These are phyloP conservation scores for Eubasilissa splendida DNA, from an alignment of 2,888 invertebrate species.

Conservation along the genomic window DNA sequence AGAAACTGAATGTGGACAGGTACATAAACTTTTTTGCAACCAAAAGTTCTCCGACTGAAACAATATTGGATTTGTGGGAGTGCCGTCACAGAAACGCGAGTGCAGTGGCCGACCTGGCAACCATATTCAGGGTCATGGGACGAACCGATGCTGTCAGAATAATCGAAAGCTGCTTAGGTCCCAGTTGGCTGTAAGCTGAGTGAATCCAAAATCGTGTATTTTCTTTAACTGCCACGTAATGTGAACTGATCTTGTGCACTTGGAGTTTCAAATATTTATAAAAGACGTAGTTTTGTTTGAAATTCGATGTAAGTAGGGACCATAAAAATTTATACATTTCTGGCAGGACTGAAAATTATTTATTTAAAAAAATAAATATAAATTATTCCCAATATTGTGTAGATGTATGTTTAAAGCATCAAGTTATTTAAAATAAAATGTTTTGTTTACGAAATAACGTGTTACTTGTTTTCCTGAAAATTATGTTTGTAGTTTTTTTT, in stretches of 20 bases:
- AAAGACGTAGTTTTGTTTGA: no score
- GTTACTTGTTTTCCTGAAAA: no score
- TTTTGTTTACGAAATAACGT: no score
- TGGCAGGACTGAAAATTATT: no score
- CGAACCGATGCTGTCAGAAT: constrained; percentile 82
- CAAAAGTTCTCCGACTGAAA: constrained; percentile 96
- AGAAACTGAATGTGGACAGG: constrained; percentile 92
- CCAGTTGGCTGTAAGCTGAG: constrained; percentile 67
- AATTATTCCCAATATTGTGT: no score
- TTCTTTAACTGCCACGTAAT: no score
- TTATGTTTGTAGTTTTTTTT: no score
- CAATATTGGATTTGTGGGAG: constrained; percentile 96
- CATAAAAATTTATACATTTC: background rate
- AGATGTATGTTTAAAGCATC: no score
- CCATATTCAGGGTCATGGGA: constrained; percentile 83
- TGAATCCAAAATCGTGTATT: background rate
- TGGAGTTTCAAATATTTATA: background rate
- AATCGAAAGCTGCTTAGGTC: constrained; percentile 75
- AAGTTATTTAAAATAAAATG: no score
- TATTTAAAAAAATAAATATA: no score
- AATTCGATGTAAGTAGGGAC: constrained; percentile 10
- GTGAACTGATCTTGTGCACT: no score
- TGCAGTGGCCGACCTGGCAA: constrained; percentile 85
- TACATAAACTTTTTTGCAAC: constrained; percentile 98
- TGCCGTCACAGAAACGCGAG: constrained; percentile 89